phyloP scores from a whole-genome alignment of 1,140 invertebrate species.

The Penaeus chinensis region DNA sequence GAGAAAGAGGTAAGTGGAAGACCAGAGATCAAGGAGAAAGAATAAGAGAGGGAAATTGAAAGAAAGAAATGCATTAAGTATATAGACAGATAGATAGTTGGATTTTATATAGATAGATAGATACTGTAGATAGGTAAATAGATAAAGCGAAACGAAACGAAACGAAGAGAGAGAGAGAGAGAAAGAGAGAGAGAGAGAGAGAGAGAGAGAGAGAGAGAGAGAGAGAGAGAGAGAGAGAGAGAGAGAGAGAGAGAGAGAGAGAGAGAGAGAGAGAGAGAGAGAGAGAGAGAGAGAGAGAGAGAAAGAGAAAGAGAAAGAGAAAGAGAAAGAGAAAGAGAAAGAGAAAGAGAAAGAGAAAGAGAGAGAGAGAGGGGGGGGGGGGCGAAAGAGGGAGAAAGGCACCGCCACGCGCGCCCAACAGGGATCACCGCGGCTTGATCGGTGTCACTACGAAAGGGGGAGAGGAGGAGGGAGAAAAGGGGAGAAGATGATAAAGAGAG shows the following conservation, averaged over 20 bases:
- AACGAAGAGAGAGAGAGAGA: slow-evolving; percentile 27
- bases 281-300: slow-evolving; percentile 11
- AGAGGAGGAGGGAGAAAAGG: too few relatives aligned
- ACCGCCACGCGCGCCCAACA: too few relatives aligned
- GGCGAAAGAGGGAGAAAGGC: too few relatives aligned
- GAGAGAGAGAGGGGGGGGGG: too few relatives aligned
- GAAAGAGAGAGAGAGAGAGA: slow-evolving; percentile 31
- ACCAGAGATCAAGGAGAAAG: slow-evolving; percentile 3
- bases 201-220: slow-evolving; percentile 30
- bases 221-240: not conserved
- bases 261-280: slow-evolving; percentile 9
- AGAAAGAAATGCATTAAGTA: not conserved
- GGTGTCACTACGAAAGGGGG: too few relatives aligned
- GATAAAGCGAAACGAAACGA: not conserved
- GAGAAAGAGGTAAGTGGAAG: not conserved
- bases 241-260: not conserved
- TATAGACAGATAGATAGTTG: too few relatives aligned
- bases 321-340: too few relatives aligned
- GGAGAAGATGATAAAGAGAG: not conserved
- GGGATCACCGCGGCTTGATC: too few relatives aligned
- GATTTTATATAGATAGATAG: too few relatives aligned
- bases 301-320: slow-evolving; percentile 15
- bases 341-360: too few relatives aligned
- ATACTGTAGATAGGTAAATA: too few relatives aligned
- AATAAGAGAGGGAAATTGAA: slow-evolving; percentile 18